Evolutionary conservation across 2,113 vertebrate genomes (phyloP), one percentile per base, ranked within the genome.

Genomic region (Vireo altiloquus): DNA sequence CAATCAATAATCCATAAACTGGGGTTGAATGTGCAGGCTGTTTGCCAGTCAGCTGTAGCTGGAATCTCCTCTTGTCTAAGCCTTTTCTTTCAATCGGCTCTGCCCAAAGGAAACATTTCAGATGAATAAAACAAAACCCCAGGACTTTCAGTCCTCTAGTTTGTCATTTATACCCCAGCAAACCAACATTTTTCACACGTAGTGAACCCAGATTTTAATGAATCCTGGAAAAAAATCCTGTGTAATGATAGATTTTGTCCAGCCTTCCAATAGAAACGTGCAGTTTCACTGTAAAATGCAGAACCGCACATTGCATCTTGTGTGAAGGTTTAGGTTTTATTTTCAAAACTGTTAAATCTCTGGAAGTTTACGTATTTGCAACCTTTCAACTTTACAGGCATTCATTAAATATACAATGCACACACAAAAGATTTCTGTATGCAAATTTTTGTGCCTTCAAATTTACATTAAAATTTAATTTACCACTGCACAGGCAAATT

Each of bases 1-100:
- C 90, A 95, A 97, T 97, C 95, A 97, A 96, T 95, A 97, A 97
- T 94, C 95, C 93, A 97, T 97, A 94, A 95, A 92, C 64, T 28
- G 35, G 90, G 69, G 61, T 80, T 95, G 89, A 95, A 93, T 42
- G 59, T 88, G 78, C 90, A 90, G 93, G 86, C 89, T 70, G 37
- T 28, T 83, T 96, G 96, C 95, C 96, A 95, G 68, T 13, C 40
- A 71, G 56, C 77, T 47, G 54, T 13, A 90, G 83, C 92, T 5
- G 8, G 74, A 69, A 87, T 39, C 71, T 82, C 64, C 22, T 50
- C 74, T 49, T 70, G 53, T 63, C 59, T 60, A 69, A 94, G 37
- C 42, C 39, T 44, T 83, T 42, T 54, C 63, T 79, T 89, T 92
- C 68, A 90, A 61, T 69, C 74, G 68, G 64, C 75, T 94, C 54